Conservation (phyloP, 2,113 vertebrate species). For the Rallus limicola region DNA sequence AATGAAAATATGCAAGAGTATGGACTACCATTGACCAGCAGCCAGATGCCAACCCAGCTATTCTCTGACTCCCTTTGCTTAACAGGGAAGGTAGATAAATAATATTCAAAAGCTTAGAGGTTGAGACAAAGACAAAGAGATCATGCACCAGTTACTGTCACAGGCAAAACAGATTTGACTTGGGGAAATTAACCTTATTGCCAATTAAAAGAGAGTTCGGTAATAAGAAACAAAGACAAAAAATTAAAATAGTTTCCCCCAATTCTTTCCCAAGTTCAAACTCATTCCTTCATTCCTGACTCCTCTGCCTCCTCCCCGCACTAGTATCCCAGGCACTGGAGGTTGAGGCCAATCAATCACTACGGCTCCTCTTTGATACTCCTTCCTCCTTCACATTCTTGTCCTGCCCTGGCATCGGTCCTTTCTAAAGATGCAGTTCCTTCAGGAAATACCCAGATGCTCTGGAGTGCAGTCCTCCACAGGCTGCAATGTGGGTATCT, state of each 20-base stretch:
- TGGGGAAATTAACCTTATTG: background rate
- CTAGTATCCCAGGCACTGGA: background rate
- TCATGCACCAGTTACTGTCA: background rate
- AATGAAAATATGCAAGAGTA: background rate
- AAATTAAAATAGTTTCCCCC: background rate
- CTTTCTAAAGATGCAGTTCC: background rate
- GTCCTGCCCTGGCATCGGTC: background rate
- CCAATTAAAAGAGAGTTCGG: background rate
- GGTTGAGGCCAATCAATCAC: background rate
- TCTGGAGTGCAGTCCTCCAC: background rate
- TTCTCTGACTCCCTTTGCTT: background rate
- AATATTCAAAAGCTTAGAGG: background rate
- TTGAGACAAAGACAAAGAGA: background rate
- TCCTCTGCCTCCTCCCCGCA: background rate
- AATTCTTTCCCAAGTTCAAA: background rate
- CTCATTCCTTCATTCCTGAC: background rate
- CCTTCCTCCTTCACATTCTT: background rate
- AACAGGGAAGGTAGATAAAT: background rate
- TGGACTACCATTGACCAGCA: background rate
- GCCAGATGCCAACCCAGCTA: no score
- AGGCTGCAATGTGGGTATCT: background rate
- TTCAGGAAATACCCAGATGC: background rate
- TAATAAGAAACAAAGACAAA: background rate
- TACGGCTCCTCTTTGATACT: background rate
- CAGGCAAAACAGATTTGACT: background rate